A percentile compares a stretch with the other conserved stretches of the same genome.
These are phyloP conservation scores for Agrotis puta DNA, from an alignment of 2,888 invertebrate species.

Conservation along the genomic window DNA sequence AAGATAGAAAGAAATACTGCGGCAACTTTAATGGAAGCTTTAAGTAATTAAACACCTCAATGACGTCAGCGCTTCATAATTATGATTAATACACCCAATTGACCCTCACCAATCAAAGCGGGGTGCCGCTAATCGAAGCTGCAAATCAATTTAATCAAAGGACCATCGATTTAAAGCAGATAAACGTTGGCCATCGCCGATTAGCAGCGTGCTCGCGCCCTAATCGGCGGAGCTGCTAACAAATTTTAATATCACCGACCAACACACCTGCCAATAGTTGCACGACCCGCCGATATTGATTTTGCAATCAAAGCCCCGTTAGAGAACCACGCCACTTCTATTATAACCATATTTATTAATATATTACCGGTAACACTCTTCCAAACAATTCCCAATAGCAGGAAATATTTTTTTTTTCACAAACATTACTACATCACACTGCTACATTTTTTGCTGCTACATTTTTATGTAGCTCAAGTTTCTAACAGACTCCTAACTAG, in stretches of 20 bases:
- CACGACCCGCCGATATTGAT: conserved; percentile 82
- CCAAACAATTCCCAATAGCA: conserved; percentile 26
- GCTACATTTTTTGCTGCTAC: conserved; percentile 43
- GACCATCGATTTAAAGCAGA: conserved; percentile 73
- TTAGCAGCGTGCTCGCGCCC: conserved; percentile 77
- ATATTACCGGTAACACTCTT: conserved; percentile 61
- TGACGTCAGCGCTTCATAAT: conserved; percentile 41
- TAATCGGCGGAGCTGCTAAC: conserved; percentile 69
- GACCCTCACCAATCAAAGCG: conserved; percentile 34
- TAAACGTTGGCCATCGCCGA: conserved; percentile 71
- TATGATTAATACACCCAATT: conserved; percentile 44
- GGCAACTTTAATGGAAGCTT: conserved; percentile 1
- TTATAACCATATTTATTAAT: conserved; percentile 80
- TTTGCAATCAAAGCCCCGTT: conserved; percentile 88
- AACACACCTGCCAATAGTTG: conserved; percentile 83
- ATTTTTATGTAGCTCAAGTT: conserved; percentile 63
- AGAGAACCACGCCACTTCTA: conserved; percentile 77
- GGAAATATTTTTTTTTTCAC: conserved; percentile 61
- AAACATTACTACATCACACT: conserved; percentile 45
- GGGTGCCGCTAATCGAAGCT: conserved; percentile 42
- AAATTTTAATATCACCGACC: conserved; percentile 83
- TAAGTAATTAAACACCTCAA: conserved; percentile 43
- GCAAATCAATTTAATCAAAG: conserved; percentile 73
- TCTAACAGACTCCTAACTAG: conserved; percentile 67
- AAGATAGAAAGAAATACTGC: conserved; percentile 4